Evolutionary conservation across 2,888 invertebrate genomes (phyloP), one percentile per base, ranked within the genome.

Genomic region (Bombylius discolor): DNA sequence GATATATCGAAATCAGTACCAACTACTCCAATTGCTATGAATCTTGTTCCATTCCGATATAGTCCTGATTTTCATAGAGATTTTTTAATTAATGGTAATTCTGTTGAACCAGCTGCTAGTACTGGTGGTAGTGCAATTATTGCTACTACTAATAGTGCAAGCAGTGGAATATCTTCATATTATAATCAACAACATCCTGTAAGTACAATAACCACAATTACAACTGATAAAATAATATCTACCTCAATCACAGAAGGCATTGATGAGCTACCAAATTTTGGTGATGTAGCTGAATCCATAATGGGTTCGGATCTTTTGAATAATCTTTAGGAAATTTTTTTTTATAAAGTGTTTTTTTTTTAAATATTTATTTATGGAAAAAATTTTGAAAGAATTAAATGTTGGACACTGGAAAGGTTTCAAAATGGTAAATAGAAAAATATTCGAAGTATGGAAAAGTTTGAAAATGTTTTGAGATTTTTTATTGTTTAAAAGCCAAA

Each of bases 1-100:
- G 80, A 81, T 47, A 77, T 79, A 63, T 85, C 86, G 13, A 83
- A 85, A 67, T 89, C 89, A 1, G 87, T 87, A 72, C 88, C 89
- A 33, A 84, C 86, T 4, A 86, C 86, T 23, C 89, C 89, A 14
- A 78, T 82, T 63, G 56, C 69, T 66, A 70, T 81, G 58, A 73
- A 75, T 13, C 75, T 77, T 60, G 75, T 72, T 62, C 77, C 80
- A 48, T 81, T 82, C 64, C 79, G 80, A 58, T 82, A 81, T 65
- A 81, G 80, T 62, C 74, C 74, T 5, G 73, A 72, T 52, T 63
- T 68, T 57, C 68, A 68, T 60, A 67, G 72, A 59, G 81, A 82
- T 67, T 82, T 79, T 62, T 73, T 82, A 7, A 81, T 81, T 52
- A 82, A 81, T 64, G 82, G 82, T 13, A 81, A 81, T 65, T 80